phyloP scores from a whole-genome alignment of 2,888 invertebrate species.

The Polyommatus iphigenia region DNA sequence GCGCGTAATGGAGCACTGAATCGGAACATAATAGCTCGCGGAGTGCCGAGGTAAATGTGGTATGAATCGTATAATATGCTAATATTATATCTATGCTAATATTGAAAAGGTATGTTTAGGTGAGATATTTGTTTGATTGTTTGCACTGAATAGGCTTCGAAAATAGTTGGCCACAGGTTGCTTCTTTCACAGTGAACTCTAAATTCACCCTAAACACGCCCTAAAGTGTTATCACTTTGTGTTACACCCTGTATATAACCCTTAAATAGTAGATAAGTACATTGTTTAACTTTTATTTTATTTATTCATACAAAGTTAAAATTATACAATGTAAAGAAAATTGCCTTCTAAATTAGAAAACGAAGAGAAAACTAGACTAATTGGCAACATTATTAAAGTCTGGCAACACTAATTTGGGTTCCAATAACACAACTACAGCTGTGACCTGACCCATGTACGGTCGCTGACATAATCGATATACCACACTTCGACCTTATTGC shows the following conservation, averaged over 20 bases:
- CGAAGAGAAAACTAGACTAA: too few relatives aligned
- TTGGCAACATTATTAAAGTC: neutral
- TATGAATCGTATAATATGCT: neutral
- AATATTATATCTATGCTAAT: neutral
- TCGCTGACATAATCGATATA: neutral
- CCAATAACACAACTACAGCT: neutral
- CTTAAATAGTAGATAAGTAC: too few relatives aligned
- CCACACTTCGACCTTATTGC: neutral
- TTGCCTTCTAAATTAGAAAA: too few relatives aligned
- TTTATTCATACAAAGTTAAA: too few relatives aligned
- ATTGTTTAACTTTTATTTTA: too few relatives aligned
- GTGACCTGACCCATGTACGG: neutral
- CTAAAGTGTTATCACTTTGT: too few relatives aligned
- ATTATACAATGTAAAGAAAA: too few relatives aligned
- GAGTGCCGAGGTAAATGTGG: neutral
- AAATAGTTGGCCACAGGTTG: too few relatives aligned
- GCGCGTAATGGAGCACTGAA: neutral
- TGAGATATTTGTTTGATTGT: neutral
- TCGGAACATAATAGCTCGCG: slow-evolving; percentile 4
- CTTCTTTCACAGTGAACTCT: too few relatives aligned
- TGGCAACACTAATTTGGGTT: neutral
- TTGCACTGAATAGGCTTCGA: too few relatives aligned
- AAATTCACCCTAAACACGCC: too few relatives aligned
- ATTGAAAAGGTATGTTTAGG: neutral
- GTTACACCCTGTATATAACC: too few relatives aligned